These are phyloP conservation scores for Cryptus armator DNA, from an alignment of 2,888 invertebrate genomes.

Conservation along the genomic window DNA sequence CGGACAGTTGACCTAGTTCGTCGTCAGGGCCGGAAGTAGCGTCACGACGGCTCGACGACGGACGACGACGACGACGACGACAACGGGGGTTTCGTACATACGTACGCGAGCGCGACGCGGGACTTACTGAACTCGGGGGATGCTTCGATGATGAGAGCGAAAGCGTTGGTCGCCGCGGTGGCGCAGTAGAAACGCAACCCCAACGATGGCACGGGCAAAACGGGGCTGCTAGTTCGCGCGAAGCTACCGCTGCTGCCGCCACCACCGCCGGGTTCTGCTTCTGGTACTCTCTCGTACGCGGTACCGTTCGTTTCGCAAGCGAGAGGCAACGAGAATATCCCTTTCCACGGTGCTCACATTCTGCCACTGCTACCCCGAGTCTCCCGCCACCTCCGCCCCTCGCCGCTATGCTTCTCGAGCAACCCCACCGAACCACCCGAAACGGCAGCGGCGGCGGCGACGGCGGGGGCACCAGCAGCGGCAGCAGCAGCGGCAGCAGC, in stretches of 20 bases:
- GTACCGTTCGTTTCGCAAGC: conserved; percentile 24
- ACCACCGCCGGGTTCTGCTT: conserved; percentile 26
- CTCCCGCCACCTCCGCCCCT: conserved; percentile 14
- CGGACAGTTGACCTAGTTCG: conserved; percentile 74
- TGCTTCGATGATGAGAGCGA: conserved; percentile 22
- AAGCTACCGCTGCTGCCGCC: conserved; percentile 35
- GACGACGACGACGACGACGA: conserved; percentile 45
- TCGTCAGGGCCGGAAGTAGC: conserved; percentile 60
- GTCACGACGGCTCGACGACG: conserved; percentile 48
- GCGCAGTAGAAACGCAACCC: conserved; percentile 62
- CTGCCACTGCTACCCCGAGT: conserved; percentile 51
- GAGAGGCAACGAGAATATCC: conserved; percentile 31
- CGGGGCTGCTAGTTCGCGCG: conserved; percentile 53
- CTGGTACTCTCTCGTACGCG: conserved; percentile 18
- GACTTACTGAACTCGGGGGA: conserved; percentile 72
- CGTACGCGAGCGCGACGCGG: conserved; percentile 74
- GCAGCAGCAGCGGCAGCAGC: conserved; percentile 46
- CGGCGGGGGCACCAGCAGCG: too few species aligned
- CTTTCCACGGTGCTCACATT: conserved; percentile 68
- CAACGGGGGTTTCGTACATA: conserved; percentile 62
- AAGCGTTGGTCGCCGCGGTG: conserved; percentile 59
- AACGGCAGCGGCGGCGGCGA: too few species aligned
- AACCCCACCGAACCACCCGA: conserved; percentile 56
- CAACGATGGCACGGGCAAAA: conserved; percentile 22
- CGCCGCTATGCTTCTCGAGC: conserved; percentile 36